Conservation (phyloP, 1,140 invertebrate species). For the Grapholita molesta region DNA sequence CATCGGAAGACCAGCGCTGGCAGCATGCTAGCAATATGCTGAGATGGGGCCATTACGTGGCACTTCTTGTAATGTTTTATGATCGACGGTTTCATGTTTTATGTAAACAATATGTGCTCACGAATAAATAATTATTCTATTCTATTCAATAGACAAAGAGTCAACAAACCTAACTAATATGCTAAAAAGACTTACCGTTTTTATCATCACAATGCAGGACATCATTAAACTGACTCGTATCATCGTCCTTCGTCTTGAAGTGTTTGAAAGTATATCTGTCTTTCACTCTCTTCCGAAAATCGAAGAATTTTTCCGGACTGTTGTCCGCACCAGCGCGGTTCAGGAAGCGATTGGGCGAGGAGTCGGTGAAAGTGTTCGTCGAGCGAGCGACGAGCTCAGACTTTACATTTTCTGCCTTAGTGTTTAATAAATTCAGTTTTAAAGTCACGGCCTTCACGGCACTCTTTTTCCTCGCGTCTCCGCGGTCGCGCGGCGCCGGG, state of each 20-base stretch:
- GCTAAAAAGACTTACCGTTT: not conserved
- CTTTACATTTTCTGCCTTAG: not conserved
- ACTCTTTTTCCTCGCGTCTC: not conserved
- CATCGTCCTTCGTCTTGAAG: not conserved
- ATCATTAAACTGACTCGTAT: not conserved
- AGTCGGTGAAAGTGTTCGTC: not conserved
- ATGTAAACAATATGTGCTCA: too few relatives aligned
- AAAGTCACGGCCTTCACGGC: not conserved
- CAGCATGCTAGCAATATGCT: too few relatives aligned
- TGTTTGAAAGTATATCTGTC: constrained; percentile 11
- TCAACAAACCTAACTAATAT: not conserved
- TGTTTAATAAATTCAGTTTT: not conserved
- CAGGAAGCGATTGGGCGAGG: not conserved
- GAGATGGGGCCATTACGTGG: too few relatives aligned
- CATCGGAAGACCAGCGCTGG: too few relatives aligned
- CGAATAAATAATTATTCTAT: too few relatives aligned
- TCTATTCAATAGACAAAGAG: too few relatives aligned
- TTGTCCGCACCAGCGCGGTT: not conserved
- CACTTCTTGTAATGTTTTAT: too few relatives aligned
- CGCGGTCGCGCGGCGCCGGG: not conserved
- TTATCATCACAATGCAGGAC: not conserved
- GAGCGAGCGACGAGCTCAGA: not conserved
- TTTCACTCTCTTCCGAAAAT: not conserved
- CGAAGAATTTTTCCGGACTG: not conserved
- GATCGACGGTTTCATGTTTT: too few relatives aligned